Evolutionary conservation across 2,888 invertebrate species (phyloP).

Genomic region (Biston stratarius): DNA sequence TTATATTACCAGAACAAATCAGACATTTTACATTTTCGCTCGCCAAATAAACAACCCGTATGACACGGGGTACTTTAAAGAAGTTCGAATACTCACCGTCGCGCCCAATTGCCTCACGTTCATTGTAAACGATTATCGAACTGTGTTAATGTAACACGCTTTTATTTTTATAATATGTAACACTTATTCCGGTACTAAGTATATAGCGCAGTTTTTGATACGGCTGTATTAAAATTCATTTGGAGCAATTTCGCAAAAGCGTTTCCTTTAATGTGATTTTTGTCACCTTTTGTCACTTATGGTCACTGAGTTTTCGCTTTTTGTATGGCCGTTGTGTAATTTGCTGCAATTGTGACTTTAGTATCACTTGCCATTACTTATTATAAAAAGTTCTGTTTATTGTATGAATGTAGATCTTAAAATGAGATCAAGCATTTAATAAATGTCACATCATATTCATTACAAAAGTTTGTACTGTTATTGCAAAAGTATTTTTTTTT

Average conservation of each 20-base stretch:
- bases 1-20: too few species aligned
- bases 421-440: constrained; percentile 7
- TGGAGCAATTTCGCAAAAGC: constrained; percentile 23
- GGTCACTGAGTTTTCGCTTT: constrained; percentile 17
- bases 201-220: constrained; percentile 23
- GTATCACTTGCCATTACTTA: neutral
- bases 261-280: constrained; percentile 25
- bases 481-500: neutral
- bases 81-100: constrained; percentile 34
- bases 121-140: constrained; percentile 52
- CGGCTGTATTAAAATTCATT: constrained; percentile 25
- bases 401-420: constrained; percentile 9
- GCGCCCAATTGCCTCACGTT: constrained; percentile 47
- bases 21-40: neutral
- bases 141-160: constrained; percentile 51
- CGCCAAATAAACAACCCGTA: constrained; percentile 14
- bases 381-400: constrained; percentile 12
- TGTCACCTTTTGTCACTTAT: constrained; percentile 26
- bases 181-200: constrained; percentile 30
- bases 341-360: neutral
- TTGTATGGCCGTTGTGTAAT: constrained; percentile 20
- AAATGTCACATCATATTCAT: constrained; percentile 8
- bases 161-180: constrained; percentile 43
- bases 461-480: neutral
- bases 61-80: constrained; percentile 20